Conservation (phyloP, 2,113 vertebrate genomes). For the Proteles cristata region DNA sequence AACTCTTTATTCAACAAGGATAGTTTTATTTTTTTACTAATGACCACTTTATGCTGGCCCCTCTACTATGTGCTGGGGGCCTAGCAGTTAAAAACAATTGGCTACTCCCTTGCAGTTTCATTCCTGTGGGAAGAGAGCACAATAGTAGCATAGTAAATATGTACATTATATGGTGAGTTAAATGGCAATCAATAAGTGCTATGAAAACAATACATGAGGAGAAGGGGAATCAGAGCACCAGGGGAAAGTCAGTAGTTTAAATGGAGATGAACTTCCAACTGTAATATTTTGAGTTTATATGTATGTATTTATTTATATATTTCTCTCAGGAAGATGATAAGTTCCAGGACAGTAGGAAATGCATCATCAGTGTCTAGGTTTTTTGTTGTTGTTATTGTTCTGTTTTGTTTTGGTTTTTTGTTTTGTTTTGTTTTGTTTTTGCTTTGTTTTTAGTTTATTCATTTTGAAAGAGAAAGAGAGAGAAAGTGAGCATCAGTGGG, state of each 20-base stretch:
- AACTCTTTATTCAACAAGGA: background rate
- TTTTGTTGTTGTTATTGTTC: background rate
- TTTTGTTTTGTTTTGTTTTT: background rate
- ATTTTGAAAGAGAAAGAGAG: no score
- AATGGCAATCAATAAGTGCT: background rate
- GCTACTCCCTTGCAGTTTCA: background rate
- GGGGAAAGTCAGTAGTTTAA: background rate
- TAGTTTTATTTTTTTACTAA: background rate
- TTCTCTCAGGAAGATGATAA: conserved; percentile 20
- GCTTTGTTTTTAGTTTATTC: no score
- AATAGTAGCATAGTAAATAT: background rate
- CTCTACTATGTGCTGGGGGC: background rate
- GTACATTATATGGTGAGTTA: background rate
- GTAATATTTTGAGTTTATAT: background rate
- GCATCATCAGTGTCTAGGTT: background rate
- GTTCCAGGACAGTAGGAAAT: background rate
- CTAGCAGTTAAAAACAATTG: background rate
- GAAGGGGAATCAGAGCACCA: no score
- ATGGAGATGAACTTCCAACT: background rate
- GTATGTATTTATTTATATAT: background rate
- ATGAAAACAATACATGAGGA: background rate
- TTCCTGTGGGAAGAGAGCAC: background rate
- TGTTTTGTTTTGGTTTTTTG: background rate
- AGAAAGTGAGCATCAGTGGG: no score
- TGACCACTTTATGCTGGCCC: background rate